Evolutionary conservation across 2,888 invertebrate genomes (phyloP).

Genomic region (Hyposoter dolosus): DNA sequence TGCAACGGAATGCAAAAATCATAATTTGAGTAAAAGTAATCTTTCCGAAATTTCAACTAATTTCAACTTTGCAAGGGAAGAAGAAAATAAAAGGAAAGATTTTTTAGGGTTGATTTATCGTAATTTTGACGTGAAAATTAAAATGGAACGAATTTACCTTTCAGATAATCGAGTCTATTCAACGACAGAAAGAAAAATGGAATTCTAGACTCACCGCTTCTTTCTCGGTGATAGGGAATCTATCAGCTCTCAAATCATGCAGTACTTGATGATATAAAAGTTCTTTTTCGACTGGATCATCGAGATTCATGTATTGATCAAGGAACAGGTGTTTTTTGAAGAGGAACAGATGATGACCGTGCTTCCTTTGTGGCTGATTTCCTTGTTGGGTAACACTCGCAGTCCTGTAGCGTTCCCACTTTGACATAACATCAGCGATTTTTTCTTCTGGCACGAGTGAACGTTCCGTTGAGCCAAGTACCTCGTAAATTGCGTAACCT

Average conservation of each 20-base stretch:
- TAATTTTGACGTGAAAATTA: background rate
- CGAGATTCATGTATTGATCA: constrained; percentile 91
- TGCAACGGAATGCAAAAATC: constrained; percentile 81
- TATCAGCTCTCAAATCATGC: constrained; percentile 95
- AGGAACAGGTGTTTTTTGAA: constrained; percentile 94
- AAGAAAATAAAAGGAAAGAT: background rate
- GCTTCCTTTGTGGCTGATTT: constrained; percentile 84
- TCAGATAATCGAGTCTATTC: background rate
- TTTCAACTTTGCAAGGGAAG: background rate
- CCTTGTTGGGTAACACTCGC: constrained; percentile 86
- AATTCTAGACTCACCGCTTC: constrained; percentile 91
- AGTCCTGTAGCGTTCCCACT: constrained; percentile 95
- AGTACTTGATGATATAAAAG: constrained; percentile 96
- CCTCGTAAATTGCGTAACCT: constrained; percentile 97
- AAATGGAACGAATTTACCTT: background rate
- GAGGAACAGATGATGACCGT: constrained; percentile 89
- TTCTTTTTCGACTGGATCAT: constrained; percentile 96
- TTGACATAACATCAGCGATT: constrained; percentile 96
- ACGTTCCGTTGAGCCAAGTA: constrained; percentile 94
- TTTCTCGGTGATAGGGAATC: constrained; percentile 96
- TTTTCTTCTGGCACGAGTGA: constrained; percentile 94
- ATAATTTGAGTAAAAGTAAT: background rate
- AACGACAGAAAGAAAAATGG: background rate
- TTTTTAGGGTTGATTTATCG: background rate
- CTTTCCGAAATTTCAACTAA: background rate